These are phyloP conservation scores for Aphis gossypii DNA, from an alignment of 1,140 invertebrate species.

Conservation along the genomic window DNA sequence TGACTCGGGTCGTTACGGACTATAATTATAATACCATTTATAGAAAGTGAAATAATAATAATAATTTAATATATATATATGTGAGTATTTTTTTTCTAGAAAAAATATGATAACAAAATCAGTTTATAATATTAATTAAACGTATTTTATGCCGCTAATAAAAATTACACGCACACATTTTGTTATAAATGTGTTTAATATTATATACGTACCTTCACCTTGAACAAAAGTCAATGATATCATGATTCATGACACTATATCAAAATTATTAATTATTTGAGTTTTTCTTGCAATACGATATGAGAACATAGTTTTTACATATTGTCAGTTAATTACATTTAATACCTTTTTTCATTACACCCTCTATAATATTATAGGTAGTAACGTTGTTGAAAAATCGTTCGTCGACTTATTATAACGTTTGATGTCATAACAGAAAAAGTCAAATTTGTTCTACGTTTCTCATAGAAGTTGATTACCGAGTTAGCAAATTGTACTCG, in stretches of 20 bases:
- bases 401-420: background rate
- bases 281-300: background rate
- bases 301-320: background rate
- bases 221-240: background rate
- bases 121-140: background rate
- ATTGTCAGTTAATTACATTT: background rate
- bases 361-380: background rate
- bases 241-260: background rate
- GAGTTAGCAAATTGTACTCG: background rate
- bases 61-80: background rate
- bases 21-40: slow-evolving; percentile 32
- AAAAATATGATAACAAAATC: background rate
- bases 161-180: background rate
- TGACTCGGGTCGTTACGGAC: background rate
- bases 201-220: background rate
- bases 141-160: background rate
- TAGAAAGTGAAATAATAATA: slow-evolving; percentile 19
- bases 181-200: background rate
- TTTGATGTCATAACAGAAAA: background rate
- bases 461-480: background rate
- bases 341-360: background rate
- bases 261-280: background rate
- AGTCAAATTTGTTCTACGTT: background rate
- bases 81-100: background rate
- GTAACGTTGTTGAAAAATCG: background rate